A percentile compares a stretch with the other conserved stretches of the same genome.
Evolutionary conservation across 2,797 vertebrate genomes (phyloP).

Genomic region (Phrynocephalus vlangalii): DNA sequence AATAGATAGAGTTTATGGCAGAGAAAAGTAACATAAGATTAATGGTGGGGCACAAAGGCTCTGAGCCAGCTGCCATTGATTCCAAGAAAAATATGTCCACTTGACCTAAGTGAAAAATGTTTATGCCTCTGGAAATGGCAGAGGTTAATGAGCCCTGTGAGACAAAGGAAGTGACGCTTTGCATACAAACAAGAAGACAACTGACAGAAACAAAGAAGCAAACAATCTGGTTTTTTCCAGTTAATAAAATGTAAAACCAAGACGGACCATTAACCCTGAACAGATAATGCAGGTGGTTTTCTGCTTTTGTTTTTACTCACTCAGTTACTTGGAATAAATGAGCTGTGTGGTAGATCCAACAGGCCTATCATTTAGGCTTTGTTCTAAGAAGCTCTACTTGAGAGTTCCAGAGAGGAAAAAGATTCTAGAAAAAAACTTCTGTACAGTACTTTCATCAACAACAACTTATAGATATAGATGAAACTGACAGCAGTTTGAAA

Average conservation of each 20-base stretch:
- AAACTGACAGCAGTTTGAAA: too few relatives aligned
- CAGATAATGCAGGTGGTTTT: slow-evolving; percentile 9
- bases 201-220: slow-evolving; percentile 17
- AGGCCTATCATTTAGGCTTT: neutral
- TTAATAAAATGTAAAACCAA: slow-evolving; percentile 42
- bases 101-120: slow-evolving; percentile 28
- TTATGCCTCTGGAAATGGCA: slow-evolving; percentile 24
- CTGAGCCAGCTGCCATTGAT: neutral
- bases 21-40: slow-evolving; percentile 33
- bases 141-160: slow-evolving; percentile 22
- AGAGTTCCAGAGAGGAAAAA: too few relatives aligned
- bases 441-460: too few relatives aligned
- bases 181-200: slow-evolving; percentile 25
- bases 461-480: too few relatives aligned
- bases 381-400: neutral
- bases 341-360: neutral
- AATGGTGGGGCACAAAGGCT: slow-evolving; percentile 27
- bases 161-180: neutral
- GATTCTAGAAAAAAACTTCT: too few relatives aligned
- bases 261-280: slow-evolving; percentile 18
- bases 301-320: neutral
- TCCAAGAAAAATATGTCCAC: slow-evolving; percentile 30
- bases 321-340: neutral
- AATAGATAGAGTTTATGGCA: neutral
- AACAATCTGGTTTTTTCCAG: slow-evolving; percentile 17